These are phyloP conservation scores for Acleris holmiana DNA, from an alignment of 2,888 invertebrate species.

Conservation along the genomic window DNA sequence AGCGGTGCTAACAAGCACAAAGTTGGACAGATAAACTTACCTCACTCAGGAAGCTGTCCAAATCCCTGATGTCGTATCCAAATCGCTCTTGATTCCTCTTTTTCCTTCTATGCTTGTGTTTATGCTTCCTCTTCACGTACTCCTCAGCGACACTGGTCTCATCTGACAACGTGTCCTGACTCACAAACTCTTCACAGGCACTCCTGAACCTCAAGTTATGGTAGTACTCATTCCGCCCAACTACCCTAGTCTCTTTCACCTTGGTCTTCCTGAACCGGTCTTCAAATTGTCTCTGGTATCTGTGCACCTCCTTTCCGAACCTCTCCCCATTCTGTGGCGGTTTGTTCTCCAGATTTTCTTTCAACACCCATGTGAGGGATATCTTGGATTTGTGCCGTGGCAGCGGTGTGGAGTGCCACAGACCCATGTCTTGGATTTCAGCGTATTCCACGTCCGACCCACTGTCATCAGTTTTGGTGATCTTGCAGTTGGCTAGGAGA, in stretches of 20 bases:
- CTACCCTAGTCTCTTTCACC: conserved; percentile 62
- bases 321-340: conserved; percentile 55
- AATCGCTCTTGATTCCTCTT: conserved; percentile 76
- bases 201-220: conserved; percentile 75
- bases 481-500: conserved; percentile 70
- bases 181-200: conserved; percentile 73
- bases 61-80: conserved; percentile 92
- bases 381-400: conserved; percentile 85
- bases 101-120: conserved; percentile 76
- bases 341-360: conserved; percentile 84
- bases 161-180: conserved; percentile 64
- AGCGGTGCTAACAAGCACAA: not conserved
- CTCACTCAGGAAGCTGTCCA: conserved; percentile 91
- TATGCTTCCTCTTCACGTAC: conserved; percentile 71
- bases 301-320: conserved; percentile 51
- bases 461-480: conserved; percentile 53
- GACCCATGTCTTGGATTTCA: conserved; percentile 77
- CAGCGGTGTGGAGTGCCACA: conserved; percentile 79
- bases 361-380: conserved; percentile 90
- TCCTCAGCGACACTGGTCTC: conserved; percentile 74
- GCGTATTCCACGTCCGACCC: conserved; percentile 69
- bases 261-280: conserved; percentile 57
- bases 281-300: conserved; percentile 52
- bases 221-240: conserved; percentile 76
- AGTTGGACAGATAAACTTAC: conserved; percentile 67